These are phyloP conservation scores for Lithophane semibrunnea DNA, from an alignment of 2,888 invertebrate species.

Conservation along the genomic window DNA sequence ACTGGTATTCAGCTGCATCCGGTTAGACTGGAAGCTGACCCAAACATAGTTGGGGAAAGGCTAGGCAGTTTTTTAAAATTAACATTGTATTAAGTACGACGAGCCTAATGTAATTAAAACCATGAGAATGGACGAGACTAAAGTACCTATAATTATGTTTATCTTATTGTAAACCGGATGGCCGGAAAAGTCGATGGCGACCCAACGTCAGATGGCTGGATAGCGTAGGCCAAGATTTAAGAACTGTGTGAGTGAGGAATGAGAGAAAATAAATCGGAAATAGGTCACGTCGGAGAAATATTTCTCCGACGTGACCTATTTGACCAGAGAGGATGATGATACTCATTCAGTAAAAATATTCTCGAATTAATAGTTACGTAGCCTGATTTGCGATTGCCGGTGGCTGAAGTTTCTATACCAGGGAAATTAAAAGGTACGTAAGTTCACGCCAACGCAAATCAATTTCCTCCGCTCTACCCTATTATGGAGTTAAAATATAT, in stretches of 20 bases:
- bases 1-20: no score
- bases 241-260: background rate
- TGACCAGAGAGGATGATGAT: background rate
- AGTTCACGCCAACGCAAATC: constrained; percentile 25
- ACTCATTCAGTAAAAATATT: background rate
- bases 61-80: background rate
- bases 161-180: no score
- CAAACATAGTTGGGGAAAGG: no score
- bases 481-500: constrained; percentile 22
- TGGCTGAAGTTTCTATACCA: background rate
- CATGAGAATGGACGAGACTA: background rate
- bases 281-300: background rate
- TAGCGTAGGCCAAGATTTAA: background rate
- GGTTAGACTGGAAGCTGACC: no score
- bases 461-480: constrained; percentile 20
- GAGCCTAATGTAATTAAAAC: background rate
- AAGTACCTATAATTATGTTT: background rate
- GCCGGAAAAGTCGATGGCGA: no score
- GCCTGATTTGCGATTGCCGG: background rate
- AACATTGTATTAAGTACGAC: no score
- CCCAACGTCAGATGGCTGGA: background rate
- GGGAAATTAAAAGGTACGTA: background rate
- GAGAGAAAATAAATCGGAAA: background rate
- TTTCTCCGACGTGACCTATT: no score
- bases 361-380: background rate